Percentiles rank a stretch among this genome's conserved stretches.
phyloP scores from a whole-genome alignment of 2,888 invertebrate species.

The Abrostola tripartita region DNA sequence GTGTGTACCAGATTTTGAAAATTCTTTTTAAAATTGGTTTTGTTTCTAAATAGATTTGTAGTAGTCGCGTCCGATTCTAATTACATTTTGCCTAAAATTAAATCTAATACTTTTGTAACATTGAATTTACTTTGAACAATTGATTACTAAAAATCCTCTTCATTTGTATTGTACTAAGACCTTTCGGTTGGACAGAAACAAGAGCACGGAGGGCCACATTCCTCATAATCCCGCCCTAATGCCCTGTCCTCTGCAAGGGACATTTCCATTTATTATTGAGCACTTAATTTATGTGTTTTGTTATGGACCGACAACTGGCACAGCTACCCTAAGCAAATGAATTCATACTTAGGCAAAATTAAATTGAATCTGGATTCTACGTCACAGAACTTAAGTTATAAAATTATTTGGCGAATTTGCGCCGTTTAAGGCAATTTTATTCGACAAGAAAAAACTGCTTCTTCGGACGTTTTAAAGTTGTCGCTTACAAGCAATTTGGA shows the following conservation, averaged over 20 bases:
- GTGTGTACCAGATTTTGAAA: slow-evolving; percentile 30
- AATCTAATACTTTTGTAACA: neutral
- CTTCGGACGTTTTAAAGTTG: slow-evolving; percentile 77
- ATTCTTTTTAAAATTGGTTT: slow-evolving; percentile 4
- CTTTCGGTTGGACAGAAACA: slow-evolving; percentile 63
- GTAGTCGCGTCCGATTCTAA: neutral
- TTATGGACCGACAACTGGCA: slow-evolving; percentile 86
- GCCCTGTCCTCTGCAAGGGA: slow-evolving; percentile 88
- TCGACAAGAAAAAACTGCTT: slow-evolving; percentile 66
- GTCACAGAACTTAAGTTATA: slow-evolving; percentile 20
- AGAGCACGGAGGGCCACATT: slow-evolving; percentile 76
- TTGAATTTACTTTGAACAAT: slow-evolving; percentile 34
- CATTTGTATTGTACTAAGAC: slow-evolving; percentile 54
- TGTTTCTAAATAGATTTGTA: slow-evolving; percentile 8
- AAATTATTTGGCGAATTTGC: slow-evolving; percentile 33
- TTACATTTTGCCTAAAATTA: neutral
- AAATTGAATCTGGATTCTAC: slow-evolving; percentile 54
- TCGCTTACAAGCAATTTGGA: slow-evolving; percentile 54
- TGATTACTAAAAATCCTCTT: slow-evolving; percentile 54
- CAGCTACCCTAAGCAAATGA: slow-evolving; percentile 64
- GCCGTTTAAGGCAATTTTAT: slow-evolving; percentile 54
- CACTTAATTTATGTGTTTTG: slow-evolving; percentile 89
- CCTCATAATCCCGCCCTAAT: slow-evolving; percentile 88
- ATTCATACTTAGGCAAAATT: slow-evolving; percentile 39
- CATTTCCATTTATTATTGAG: slow-evolving; percentile 89